Base-by-base conservation (phyloP, 2,797 vertebrate genomes). In the Rhinichthys osculus region DNA sequence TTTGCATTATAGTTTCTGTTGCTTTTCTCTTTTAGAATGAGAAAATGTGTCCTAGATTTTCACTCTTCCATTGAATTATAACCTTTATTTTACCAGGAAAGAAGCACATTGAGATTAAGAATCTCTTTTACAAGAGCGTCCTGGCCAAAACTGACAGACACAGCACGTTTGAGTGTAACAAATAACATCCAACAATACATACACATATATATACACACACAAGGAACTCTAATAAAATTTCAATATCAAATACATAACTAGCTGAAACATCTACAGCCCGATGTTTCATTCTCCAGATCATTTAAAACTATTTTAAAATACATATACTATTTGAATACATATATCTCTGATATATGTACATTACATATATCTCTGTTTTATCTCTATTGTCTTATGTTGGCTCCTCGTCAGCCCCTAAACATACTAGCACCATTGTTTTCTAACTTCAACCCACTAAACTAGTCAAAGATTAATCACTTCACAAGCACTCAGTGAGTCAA, bases 401-500 rank as follows among this genome's bases (percentile, higher is more conserved):
- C 67, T 71, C 42, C 42, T 10, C 19, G 30, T 85, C 86, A 85
- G 74, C 62, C 62, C 23, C 19, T 82, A 76, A 86, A 78, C 74
- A 89, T 83, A 87, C 82, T 77, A 82, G 81, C 72, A 40, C 81
- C 69, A 86, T 87, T 88, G 85, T 88, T 76, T 81, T 64, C 50
- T 69, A 86, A 69, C 62, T 64, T 84, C 50, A 81, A 52, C 78
- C 64, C 80, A 57, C 80, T 54, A 85, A 78, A 80, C 87, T 69
- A 86, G 44, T 83, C 72, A 71, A 81, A 64, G 84, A 85, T 78
- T 76, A 76, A 85, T 88, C 85, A 78, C 64, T 82, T 64, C 73
- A 66, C 77, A 87, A 88, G 81, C 72, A 38, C 57, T 69, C 78
- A 33, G 77, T 86, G 84, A 90, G 93, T 94, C 93, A 91, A 93